These are phyloP conservation scores for Limnephilus auricula DNA, from an alignment of 2,888 invertebrate species.

Conservation along the genomic window DNA sequence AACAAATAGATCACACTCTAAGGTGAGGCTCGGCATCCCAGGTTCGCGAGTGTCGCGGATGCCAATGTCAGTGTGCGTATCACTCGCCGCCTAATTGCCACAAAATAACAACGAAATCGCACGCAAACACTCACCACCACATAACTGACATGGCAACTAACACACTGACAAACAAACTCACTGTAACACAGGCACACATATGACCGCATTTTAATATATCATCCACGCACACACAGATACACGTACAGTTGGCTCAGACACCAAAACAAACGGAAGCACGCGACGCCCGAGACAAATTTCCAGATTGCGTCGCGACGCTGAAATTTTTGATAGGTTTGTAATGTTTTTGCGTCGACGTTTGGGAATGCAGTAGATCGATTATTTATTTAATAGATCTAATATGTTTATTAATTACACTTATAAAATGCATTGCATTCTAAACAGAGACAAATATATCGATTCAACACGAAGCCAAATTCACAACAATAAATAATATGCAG, in stretches of 20 bases:
- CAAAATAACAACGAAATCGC: slow-evolving; percentile 62
- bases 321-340: not conserved
- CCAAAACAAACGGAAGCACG: slow-evolving; percentile 33
- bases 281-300: slow-evolving; percentile 45
- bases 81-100: slow-evolving; percentile 66
- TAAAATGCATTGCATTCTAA: not conserved
- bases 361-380: not conserved
- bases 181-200: slow-evolving; percentile 1
- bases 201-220: not conserved
- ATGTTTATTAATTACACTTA: not conserved
- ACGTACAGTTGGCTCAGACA: slow-evolving; percentile 7
- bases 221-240: not conserved
- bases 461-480: not conserved
- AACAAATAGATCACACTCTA: slow-evolving; percentile 25
- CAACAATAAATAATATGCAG: not conserved
- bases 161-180: slow-evolving; percentile 48
- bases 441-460: not conserved
- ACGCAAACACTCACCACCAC: slow-evolving; percentile 28
- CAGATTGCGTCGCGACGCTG: slow-evolving; percentile 37
- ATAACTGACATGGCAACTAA: slow-evolving; percentile 50
- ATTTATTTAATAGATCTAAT: not conserved
- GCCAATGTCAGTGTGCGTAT: slow-evolving; percentile 63
- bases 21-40: slow-evolving; percentile 54
- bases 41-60: slow-evolving; percentile 57
- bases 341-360: not conserved